phyloP scores from a whole-genome alignment of 23 tunicate species.

The Ciona savignyi region DNA sequence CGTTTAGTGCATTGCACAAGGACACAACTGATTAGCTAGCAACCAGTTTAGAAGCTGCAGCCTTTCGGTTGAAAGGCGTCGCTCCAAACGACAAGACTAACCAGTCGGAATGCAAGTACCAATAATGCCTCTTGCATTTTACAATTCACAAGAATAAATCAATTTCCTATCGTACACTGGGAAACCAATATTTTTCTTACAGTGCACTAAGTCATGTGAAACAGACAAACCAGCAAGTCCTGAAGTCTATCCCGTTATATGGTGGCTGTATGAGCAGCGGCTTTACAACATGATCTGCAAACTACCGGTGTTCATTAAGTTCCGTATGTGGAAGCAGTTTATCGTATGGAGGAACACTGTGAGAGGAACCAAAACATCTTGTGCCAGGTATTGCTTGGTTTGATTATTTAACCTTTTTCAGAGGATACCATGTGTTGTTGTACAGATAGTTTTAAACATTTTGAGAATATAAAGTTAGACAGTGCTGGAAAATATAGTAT shows the following conservation, averaged over 20 bases:
- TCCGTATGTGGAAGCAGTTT: slow-evolving; percentile 92
- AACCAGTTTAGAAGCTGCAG: too few relatives aligned
- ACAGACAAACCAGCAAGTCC: slow-evolving; percentile 11
- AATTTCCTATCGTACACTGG: neutral
- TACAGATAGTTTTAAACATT: neutral
- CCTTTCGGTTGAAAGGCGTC: too few relatives aligned
- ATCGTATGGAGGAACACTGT: slow-evolving; percentile 62
- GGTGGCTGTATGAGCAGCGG: slow-evolving; percentile 95
- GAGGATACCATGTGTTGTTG: neutral
- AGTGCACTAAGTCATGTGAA: slow-evolving; percentile 27
- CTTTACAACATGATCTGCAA: slow-evolving; percentile 71
- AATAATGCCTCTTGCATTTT: too few relatives aligned
- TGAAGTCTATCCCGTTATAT: slow-evolving; percentile 60
- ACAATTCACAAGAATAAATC: too few relatives aligned
- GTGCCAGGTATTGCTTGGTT: slow-evolving; percentile 14
- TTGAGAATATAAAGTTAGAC: neutral
- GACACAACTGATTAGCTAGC: too few relatives aligned
- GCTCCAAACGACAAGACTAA: too few relatives aligned
- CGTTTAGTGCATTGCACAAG: too few relatives aligned
- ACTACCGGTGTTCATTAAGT: slow-evolving; percentile 52
- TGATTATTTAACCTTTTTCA: neutral
- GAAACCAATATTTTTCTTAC: neutral
- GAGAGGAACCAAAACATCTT: slow-evolving; percentile 28
- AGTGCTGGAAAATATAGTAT: neutral
- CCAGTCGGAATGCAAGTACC: too few relatives aligned